phyloP scores from a whole-genome alignment of 2,888 invertebrate species.

The Hypena proboscidalis region DNA sequence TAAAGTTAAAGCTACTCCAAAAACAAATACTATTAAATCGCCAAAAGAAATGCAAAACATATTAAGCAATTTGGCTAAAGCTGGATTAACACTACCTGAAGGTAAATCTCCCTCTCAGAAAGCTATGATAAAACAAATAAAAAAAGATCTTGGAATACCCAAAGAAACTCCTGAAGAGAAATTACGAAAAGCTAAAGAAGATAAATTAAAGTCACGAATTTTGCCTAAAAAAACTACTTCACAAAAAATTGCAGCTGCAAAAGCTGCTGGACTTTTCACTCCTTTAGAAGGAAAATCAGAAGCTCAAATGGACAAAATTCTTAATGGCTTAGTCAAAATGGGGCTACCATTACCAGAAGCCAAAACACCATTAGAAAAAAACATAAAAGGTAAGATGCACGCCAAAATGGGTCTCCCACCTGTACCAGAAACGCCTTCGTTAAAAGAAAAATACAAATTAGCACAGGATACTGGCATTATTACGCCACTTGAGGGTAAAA shows the following conservation, averaged over 20 bases:
- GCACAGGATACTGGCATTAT: slow-evolving; percentile 15
- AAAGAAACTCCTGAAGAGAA: no score
- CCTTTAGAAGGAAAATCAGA: slow-evolving; percentile 35
- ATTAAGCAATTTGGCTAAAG: slow-evolving; percentile 30
- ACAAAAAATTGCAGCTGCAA: no score
- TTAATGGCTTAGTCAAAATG: slow-evolving; percentile 24
- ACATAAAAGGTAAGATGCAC: slow-evolving; percentile 35
- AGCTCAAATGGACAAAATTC: slow-evolving; percentile 36
- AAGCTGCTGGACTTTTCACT: slow-evolving; percentile 32
- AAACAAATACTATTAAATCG: no score
- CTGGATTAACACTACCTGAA: no score
- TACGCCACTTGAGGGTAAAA: slow-evolving; percentile 9
- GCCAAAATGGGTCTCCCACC: slow-evolving; percentile 40
- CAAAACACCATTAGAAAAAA: slow-evolving; percentile 37
- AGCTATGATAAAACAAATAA: no score
- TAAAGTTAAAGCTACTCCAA: no score
- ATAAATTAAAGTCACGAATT: no score
- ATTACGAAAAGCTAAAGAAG: no score
- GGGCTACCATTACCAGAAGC: slow-evolving; percentile 40
- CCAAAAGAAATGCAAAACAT: slow-evolving; percentile 1
- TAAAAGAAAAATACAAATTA: slow-evolving; percentile 6
- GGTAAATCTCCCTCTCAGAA: no score
- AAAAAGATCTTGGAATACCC: no score
- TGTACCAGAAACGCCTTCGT: slow-evolving; percentile 33
- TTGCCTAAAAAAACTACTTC: no score